Percentiles rank a stretch among this genome's conserved stretches.
Conservation (phyloP, 2,113 vertebrate genomes). For the Carassius gibelio region DNA sequence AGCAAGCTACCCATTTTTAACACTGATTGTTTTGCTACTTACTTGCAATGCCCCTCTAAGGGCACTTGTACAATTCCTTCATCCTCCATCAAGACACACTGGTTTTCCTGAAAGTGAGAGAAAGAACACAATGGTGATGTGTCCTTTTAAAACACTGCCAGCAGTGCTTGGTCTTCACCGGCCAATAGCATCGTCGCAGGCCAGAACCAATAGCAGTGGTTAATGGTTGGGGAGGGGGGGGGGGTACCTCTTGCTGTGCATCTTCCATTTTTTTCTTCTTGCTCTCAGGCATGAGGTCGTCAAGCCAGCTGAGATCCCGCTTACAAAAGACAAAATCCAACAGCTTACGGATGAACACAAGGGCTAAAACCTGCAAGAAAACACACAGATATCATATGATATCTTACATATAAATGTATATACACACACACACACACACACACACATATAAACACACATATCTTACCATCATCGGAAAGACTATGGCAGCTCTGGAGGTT, state of each 20-base stretch:
- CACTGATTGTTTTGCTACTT: constrained; percentile 56
- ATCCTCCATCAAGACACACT: constrained; percentile 94
- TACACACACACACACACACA: no score
- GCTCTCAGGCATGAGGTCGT: constrained; percentile 98
- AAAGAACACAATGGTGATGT: background rate
- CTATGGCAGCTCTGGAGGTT: constrained; percentile 93
- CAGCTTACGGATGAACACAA: constrained; percentile 96
- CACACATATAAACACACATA: background rate
- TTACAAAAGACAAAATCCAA: constrained; percentile 95
- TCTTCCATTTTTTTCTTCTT: constrained; percentile 99
- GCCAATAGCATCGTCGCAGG: background rate
- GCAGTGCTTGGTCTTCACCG: background rate
- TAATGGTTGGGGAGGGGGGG: no score
- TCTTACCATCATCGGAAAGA: constrained; percentile 99
- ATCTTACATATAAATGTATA: no score
- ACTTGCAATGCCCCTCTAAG: constrained; percentile 91
- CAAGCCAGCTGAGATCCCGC: constrained; percentile 95
- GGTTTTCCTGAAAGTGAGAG: constrained; percentile 82
- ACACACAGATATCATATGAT: background rate
- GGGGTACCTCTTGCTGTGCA: constrained; percentile 87
- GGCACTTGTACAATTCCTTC: constrained; percentile 93
- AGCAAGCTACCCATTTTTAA: background rate
- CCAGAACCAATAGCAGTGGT: background rate
- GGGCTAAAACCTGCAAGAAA: constrained; percentile 85
- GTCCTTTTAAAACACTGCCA: background rate